Conservation (phyloP, 2,113 vertebrate species). For the Anarhynchus alexandrinus region DNA sequence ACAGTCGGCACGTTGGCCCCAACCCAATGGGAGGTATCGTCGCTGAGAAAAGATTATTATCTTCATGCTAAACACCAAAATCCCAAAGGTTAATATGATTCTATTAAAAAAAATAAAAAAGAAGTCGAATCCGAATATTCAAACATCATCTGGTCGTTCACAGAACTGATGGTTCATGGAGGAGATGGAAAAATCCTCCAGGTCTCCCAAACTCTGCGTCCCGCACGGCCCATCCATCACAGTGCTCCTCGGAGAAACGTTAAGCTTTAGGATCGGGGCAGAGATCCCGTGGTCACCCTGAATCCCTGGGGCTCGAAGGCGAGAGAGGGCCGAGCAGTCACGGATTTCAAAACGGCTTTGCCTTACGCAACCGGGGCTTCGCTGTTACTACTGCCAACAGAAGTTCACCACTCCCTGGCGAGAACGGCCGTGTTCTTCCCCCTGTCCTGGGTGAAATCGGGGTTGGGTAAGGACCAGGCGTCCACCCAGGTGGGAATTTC, state of each 20-base stretch:
- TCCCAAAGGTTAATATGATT: not conserved
- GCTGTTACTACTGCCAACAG: no score
- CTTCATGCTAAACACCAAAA: not conserved
- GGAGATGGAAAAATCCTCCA: not conserved
- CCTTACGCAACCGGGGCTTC: not conserved
- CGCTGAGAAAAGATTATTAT: not conserved
- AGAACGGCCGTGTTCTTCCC: not conserved
- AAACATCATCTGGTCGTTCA: not conserved
- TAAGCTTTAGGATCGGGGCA: not conserved
- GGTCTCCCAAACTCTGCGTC: not conserved
- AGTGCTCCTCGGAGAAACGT: not conserved
- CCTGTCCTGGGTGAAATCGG: rapidly evolving
- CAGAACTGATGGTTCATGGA: not conserved
- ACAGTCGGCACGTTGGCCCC: not conserved
- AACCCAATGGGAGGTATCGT: rapidly evolving
- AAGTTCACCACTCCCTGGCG: rapidly evolving
- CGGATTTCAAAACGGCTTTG: not conserved
- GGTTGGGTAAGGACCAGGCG: not conserved
- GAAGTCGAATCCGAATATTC: not conserved
- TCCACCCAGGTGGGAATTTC: rapidly evolving
- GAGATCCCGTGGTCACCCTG: not conserved
- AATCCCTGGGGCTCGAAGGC: not conserved
- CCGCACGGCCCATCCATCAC: rapidly evolving
- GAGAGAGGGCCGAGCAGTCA: not conserved
- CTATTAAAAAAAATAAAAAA: no score